Base-by-base conservation (phyloP, 2,888 invertebrate species). In the Dorcus hopei region DNA sequence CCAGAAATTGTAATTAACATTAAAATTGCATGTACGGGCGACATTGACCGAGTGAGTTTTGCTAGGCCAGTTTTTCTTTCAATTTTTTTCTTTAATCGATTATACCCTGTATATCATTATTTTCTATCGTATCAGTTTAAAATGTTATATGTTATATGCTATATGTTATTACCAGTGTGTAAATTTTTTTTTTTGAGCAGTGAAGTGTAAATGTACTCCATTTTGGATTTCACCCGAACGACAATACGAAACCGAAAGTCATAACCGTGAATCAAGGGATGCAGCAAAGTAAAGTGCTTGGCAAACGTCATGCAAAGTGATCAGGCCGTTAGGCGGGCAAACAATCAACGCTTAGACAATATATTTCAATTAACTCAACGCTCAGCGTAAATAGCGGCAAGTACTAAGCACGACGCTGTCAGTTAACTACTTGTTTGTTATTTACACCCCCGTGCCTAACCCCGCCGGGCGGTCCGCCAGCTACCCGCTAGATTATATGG, bases 371-470 rank as follows among this genome's bases (percentile, higher is more conserved):
- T 77, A 75, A 76, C 73, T 65, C 57, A 66, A 64, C 71, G 66
- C 68, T 70, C 70, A 69, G 70, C 68, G 70, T 65, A 70, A 70
- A 70, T 72, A 70, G 68, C 69, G 71, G 70, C 72, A 70, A 67
- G 72, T 65, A 68, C 68, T 70, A 70, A 64, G 65, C 65, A 65
- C 68, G 65, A 72, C 71, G 71, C 72, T 75, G 74, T 75, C 75
- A 75, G 74, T 75, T 75, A 73, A 75, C 74, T 74, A 75, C 74
- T 77, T 75, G 75, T 76, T 75, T 74, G 75, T 75, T 76, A 76
- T 76, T 77, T 76, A 75, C 76, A 74, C 72, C 72, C 73, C 66
- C 56, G 56, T 63, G 63, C 59, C 61, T 57, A 61, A 61, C 59
- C 63, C 61, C 60, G 61, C 67, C 53, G 66, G 61, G 64, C 68